phyloP scores from a whole-genome alignment of 1,140 invertebrate genomes.

The Ptiloglossa arizonensis region DNA sequence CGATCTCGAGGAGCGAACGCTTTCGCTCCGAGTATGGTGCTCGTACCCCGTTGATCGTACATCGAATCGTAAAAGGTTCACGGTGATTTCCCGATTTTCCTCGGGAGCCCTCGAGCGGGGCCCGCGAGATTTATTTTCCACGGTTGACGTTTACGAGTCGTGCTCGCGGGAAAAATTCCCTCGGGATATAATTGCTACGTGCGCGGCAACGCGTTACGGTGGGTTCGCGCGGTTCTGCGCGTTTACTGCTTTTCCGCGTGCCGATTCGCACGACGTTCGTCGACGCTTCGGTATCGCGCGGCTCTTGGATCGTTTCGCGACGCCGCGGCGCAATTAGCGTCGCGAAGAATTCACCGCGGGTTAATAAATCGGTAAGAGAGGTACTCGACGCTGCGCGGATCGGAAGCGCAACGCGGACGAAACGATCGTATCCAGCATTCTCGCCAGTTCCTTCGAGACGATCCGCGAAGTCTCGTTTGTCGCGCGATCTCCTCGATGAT shows the following conservation, averaged over 20 bases:
- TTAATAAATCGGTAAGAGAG: slow-evolving; percentile 28
- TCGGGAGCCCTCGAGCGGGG: background rate
- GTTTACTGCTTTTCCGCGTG: slow-evolving; percentile 43
- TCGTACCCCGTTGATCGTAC: background rate
- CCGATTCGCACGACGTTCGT: background rate
- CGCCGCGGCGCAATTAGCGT: slow-evolving; percentile 9
- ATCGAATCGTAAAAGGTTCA: background rate
- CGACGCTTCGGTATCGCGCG: slow-evolving; percentile 25
- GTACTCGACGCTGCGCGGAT: slow-evolving; percentile 11
- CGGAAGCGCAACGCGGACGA: slow-evolving; percentile 22
- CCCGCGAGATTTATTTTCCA: background rate
- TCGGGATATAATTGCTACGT: slow-evolving; percentile 28
- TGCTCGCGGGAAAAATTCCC: background rate
- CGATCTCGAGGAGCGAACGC: no score
- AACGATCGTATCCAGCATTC: no score
- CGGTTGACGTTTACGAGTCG: slow-evolving; percentile 3
- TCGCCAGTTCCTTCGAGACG: no score
- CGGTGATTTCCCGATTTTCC: background rate
- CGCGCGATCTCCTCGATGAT: no score
- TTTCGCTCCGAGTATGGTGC: no score
- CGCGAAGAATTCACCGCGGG: slow-evolving; percentile 23
- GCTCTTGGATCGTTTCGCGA: background rate
- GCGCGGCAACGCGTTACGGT: slow-evolving; percentile 13
- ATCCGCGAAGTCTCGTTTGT: no score
- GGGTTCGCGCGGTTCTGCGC: slow-evolving; percentile 20